A percentile compares a stretch with the other conserved stretches of the same genome.
These are phyloP conservation scores for Limonius californicus DNA, from an alignment of 1,140 invertebrate species.

Conservation along the genomic window DNA sequence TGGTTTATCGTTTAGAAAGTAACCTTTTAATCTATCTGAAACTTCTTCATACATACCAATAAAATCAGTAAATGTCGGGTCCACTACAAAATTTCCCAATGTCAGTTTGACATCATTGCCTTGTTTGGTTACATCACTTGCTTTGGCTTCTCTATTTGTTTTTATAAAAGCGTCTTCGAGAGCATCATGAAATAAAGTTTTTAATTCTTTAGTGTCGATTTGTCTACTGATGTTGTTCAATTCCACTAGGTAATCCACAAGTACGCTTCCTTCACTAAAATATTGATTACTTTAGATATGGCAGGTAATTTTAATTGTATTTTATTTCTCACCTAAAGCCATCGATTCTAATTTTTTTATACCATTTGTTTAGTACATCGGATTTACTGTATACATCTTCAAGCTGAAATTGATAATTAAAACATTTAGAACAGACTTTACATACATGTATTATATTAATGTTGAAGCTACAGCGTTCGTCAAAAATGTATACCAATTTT, in stretches of 20 bases:
- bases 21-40: neutral
- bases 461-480: no score
- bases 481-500: no score
- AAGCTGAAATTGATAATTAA: constrained; percentile 59
- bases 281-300: constrained; percentile 32
- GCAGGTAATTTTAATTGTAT: no score
- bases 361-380: constrained; percentile 71
- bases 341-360: constrained; percentile 80
- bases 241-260: constrained; percentile 85
- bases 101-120: constrained; percentile 56
- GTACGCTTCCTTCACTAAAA: constrained; percentile 70
- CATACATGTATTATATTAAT: no score
- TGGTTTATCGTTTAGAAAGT: no score
- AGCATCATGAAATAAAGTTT: constrained; percentile 76
- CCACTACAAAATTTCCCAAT: constrained; percentile 76
- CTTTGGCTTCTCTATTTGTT: constrained; percentile 54
- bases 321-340: constrained; percentile 64
- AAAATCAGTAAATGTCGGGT: constrained; percentile 85
- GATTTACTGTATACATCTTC: constrained; percentile 76
- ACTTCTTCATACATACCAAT: constrained; percentile 58
- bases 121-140: constrained; percentile 48
- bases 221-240: constrained; percentile 69
- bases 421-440: no score
- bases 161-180: constrained; percentile 55
- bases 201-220: constrained; percentile 77